These are phyloP conservation scores for Trichomycterus rosablanca DNA, from an alignment of 2,113 vertebrate species.

Conservation along the genomic window DNA sequence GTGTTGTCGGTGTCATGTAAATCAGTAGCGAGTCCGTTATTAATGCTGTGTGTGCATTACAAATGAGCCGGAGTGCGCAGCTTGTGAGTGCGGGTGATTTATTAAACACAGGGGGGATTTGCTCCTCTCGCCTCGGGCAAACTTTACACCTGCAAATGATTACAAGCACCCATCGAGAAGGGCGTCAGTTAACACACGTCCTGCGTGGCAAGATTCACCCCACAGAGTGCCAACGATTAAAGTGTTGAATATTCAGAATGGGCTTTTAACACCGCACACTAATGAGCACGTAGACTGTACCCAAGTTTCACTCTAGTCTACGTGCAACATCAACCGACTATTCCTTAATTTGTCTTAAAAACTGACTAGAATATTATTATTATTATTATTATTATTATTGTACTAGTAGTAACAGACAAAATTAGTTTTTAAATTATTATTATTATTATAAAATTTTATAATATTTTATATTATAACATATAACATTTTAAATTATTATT, in stretches of 20 bases:
- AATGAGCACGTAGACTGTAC: slow-evolving; percentile 12
- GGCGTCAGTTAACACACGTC: slow-evolving; percentile 48
- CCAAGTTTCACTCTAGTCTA: slow-evolving; percentile 18
- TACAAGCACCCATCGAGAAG: slow-evolving; percentile 52
- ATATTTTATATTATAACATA: too few species aligned
- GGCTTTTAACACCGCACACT: slow-evolving; percentile 31
- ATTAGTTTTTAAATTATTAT: too few species aligned
- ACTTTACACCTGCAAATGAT: slow-evolving; percentile 64
- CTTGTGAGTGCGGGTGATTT: slow-evolving; percentile 2
- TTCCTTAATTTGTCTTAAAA: too few species aligned
- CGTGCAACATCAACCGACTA: not conserved
- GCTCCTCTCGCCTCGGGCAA: slow-evolving; percentile 16
- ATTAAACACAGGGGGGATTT: slow-evolving; percentile 1
- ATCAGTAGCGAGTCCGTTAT: not conserved
- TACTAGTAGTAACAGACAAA: too few species aligned
- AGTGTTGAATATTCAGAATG: slow-evolving; percentile 42
- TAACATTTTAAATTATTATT: too few species aligned
- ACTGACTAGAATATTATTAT: too few species aligned
- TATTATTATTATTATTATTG: too few species aligned
- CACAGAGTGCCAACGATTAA: slow-evolving; percentile 40
- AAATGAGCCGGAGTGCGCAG: slow-evolving; percentile 38
- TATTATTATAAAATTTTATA: too few species aligned
- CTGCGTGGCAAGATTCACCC: slow-evolving; percentile 5
- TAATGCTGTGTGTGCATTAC: slow-evolving; percentile 50
- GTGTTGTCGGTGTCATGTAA: not conserved